Base-by-base conservation (phyloP, 2,113 vertebrate species). In the Ctenodactylus gundi region DNA sequence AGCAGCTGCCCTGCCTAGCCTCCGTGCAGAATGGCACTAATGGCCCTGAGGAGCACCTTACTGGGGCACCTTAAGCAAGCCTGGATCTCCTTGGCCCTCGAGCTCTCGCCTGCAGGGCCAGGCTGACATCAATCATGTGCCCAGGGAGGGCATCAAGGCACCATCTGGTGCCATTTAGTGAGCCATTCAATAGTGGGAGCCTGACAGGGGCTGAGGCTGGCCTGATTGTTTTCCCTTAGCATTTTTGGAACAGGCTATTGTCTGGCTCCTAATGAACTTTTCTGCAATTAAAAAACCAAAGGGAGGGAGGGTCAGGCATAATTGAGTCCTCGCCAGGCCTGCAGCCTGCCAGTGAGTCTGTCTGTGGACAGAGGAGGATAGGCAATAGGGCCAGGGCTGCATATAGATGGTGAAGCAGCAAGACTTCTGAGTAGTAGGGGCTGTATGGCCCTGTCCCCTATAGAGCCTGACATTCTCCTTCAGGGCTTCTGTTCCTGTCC, bases 71-170 rank as follows among this genome's bases (percentile, higher is more conserved):
- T 75, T 41, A 64, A 78, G 70, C 85, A 29, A 88, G 88, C 96
- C 94, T 96, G 90, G 93, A 96, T 96, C 94, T 77, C 94, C 88
- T 92, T 85, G 88, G 97, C 97, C 87, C 85, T 49, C 4, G 3
- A 39, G 81, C 62, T 81, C 68, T 82, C 68, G 90, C 75, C 72
- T 44, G 51, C 34, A 75, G 49, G 84, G 89, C 95, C 55, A 76
- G 82, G 89, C 51, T 20, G 90, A 86, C 96, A 99, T 98, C 98
- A 98, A 98, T 99, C 98, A 98, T 97, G 98, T 94, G 97, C 98
- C 98, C 97, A 96, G 97, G 97, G 67, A 97, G 98, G 98, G 97
- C 84, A 92, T 81, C 4, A 70, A 97, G 97, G 95, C 97, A 95
- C 98, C 99, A 99, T 99, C 99, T 99, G 99, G 98, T 93, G 92